Conservation (phyloP, 2,113 vertebrate genomes). For the Sebastes schlegelii region DNA sequence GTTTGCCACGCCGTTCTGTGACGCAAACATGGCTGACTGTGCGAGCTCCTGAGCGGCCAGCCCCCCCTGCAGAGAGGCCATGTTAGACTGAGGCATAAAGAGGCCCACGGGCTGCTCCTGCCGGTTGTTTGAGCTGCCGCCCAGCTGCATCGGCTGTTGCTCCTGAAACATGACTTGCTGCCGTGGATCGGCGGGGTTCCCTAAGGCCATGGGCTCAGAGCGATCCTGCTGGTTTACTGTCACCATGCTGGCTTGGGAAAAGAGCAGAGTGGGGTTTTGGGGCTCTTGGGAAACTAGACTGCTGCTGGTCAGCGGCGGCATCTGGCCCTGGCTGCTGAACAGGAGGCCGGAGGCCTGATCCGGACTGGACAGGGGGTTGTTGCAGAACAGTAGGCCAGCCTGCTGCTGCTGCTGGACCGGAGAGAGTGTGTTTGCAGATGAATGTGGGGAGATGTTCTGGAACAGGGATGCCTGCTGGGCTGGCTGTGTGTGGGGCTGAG, state of each 20-base stretch:
- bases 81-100: slow-evolving; percentile 92
- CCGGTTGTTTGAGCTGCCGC: slow-evolving; percentile 84
- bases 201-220: slow-evolving; percentile 92
- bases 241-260: slow-evolving; percentile 89
- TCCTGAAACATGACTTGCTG: slow-evolving; percentile 92
- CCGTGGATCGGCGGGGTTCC: slow-evolving; percentile 86
- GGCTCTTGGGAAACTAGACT: slow-evolving; percentile 85
- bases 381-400: slow-evolving; percentile 89
- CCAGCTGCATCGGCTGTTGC: slow-evolving; percentile 94
- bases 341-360: slow-evolving; percentile 88
- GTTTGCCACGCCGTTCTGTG: slow-evolving; percentile 88
- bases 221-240: slow-evolving; percentile 88
- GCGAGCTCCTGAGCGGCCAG: slow-evolving; percentile 90
- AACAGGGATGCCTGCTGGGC: slow-evolving; percentile 88
- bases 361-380: slow-evolving; percentile 84
- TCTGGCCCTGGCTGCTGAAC: slow-evolving; percentile 81
- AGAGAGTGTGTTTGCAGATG: slow-evolving; percentile 82
- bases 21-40: slow-evolving; percentile 90
- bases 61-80: slow-evolving; percentile 89
- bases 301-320: slow-evolving; percentile 84
- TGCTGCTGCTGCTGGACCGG: slow-evolving; percentile 86
- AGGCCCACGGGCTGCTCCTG: slow-evolving; percentile 92
- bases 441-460: slow-evolving; percentile 79
- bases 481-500: slow-evolving; percentile 85
- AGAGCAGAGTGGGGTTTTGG: slow-evolving; percentile 89